phyloP scores from a whole-genome alignment of 1,140 invertebrate species.

The Pararge aegeria region DNA sequence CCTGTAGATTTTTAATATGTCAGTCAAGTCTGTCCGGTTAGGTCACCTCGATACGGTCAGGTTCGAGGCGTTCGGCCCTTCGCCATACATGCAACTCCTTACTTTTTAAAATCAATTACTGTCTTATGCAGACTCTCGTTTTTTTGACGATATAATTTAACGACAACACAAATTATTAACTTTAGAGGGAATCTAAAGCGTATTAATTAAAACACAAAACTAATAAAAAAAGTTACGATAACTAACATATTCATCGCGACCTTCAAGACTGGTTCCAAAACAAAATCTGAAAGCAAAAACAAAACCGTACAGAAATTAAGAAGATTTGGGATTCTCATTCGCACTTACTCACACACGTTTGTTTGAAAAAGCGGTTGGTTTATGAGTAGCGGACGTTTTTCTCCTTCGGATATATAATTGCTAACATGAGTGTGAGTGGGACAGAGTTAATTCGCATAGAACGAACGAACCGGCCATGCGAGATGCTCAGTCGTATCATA shows the following conservation, averaged over 20 bases:
- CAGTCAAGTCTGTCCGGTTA: constrained; percentile 69
- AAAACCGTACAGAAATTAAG: constrained; percentile 58
- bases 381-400: constrained; percentile 48
- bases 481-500: constrained; percentile 78
- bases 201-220: constrained; percentile 5
- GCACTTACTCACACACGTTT: constrained; percentile 66
- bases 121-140: not conserved
- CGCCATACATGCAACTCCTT: constrained; percentile 58
- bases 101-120: constrained; percentile 24
- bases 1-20: constrained; percentile 57
- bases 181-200: not conserved
- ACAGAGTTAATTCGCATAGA: constrained; percentile 68
- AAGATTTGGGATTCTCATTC: constrained; percentile 74
- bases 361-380: constrained; percentile 57
- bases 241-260: constrained; percentile 12
- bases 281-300: constrained; percentile 48
- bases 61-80: constrained; percentile 60
- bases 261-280: constrained; percentile 35
- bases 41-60: constrained; percentile 73
- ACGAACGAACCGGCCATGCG: constrained; percentile 74
- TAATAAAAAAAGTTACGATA: constrained; percentile 7
- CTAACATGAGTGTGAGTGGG: constrained; percentile 49
- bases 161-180: not conserved
- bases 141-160: not conserved
- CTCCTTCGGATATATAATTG: constrained; percentile 40